A percentile compares a stretch with the other conserved stretches of the same genome.
Evolutionary conservation across 2,113 vertebrate species (phyloP).

Genomic region (Siniperca knerii): DNA sequence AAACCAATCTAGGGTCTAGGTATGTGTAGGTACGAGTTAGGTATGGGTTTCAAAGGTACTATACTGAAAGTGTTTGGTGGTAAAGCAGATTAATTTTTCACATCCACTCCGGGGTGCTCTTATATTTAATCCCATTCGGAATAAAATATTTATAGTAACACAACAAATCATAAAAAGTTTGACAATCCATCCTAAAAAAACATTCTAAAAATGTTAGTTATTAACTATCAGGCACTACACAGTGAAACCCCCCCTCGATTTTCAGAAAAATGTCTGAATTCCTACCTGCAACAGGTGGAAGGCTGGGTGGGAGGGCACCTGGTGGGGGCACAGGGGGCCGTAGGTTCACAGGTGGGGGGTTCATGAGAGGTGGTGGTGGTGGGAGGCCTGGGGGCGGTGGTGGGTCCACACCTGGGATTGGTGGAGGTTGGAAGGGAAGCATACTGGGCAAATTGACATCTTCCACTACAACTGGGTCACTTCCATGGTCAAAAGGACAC

Average conservation of each 20-base stretch:
- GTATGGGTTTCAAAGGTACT: too few species aligned
- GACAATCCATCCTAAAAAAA: neutral
- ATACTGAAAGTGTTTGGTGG: too few species aligned
- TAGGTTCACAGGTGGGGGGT: conserved; percentile 93
- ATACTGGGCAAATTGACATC: conserved; percentile 97
- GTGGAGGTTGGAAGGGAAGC: conserved; percentile 94
- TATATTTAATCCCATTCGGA: too few species aligned
- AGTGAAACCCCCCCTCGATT: too few species aligned
- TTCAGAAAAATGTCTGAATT: neutral
- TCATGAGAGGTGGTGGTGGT: conserved; percentile 92
- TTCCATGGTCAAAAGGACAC: conserved; percentile 98
- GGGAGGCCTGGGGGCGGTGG: conserved; percentile 92
- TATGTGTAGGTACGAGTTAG: too few species aligned
- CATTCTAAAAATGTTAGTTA: neutral
- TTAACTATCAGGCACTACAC: neutral
- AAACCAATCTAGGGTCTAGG: too few species aligned
- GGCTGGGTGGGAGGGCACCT: conserved; percentile 92
- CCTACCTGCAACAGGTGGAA: conserved; percentile 94
- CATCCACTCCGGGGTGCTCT: too few species aligned
- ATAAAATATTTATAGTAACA: neutral
- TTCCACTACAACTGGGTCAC: conserved; percentile 97
- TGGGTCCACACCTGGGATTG: conserved; percentile 91
- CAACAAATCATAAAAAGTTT: neutral
- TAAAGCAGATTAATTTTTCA: too few species aligned
- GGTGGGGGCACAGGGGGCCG: conserved; percentile 94